Evolutionary conservation across 1,140 invertebrate genomes (phyloP).

Genomic region (Orchesella cincta): DNA sequence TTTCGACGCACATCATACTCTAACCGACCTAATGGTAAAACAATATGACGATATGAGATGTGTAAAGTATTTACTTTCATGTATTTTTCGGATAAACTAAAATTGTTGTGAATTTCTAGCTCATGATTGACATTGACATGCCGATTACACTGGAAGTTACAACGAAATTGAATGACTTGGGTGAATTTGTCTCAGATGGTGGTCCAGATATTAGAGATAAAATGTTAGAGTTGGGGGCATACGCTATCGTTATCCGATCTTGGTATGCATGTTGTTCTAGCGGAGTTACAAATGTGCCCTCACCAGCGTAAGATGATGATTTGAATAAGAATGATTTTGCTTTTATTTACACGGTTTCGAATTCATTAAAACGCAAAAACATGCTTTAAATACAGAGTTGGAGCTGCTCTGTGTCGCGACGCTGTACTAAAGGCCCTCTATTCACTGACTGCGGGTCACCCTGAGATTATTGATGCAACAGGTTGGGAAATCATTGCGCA

Average conservation of each 20-base stretch:
- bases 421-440: neutral
- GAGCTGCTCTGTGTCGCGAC: neutral
- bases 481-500: constrained; percentile 18
- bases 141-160: no score
- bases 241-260: neutral
- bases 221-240: neutral
- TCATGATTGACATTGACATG: no score
- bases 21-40: no score
- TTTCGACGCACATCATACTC: no score
- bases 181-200: neutral
- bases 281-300: neutral
- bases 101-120: no score
- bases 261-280: neutral
- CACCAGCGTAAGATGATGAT: neutral
- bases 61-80: no score
- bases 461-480: constrained; percentile 16
- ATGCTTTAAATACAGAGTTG: neutral
- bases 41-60: no score
- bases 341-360: no score
- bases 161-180: neutral
- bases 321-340: neutral
- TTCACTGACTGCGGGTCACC: constrained; percentile 1
- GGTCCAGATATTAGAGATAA: neutral
- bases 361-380: no score
- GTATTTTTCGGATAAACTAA: no score